Base-by-base conservation (phyloP, 2,888 invertebrate genomes). In the Mongoloraphidia duomilia region DNA sequence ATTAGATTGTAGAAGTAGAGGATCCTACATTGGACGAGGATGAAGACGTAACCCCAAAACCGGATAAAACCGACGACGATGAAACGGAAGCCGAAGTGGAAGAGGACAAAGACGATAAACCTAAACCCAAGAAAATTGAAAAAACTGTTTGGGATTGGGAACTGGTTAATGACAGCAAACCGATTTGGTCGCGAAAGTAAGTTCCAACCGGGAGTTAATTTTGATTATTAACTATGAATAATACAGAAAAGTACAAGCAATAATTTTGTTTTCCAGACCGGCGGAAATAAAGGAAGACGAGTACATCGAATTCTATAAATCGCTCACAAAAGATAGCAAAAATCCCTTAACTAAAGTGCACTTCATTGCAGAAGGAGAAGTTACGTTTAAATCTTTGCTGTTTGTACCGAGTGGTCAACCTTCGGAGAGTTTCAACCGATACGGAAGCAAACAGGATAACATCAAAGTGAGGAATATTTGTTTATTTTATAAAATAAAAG, bases 101-200 rank as follows among this genome's bases (percentile, higher is more conserved):
- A 60, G 84, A 84, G 52, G 82, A 80, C 13, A 76, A 80, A 8
- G 79, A 81, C 50, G 74, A 76, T 50, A 80, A 82, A 63, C 80
- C 84, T 39, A 89, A 90, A 67, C 88, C 87, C 14, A 93, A 91
- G 62, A 87, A 80, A 60, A 81, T 92, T 0, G 86, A 92, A 55
- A 95, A 95, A 67, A 98, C 97, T 0, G 80, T 92, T 33, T 97
- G 95, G 92, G 96, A 98, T 65, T 99, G 97, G 97, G 86, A 90
- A 65, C 72, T 93, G 38, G 77, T 97, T 64, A 98, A 98, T 68
- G 90, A 92, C 64, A 88, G 90, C 64, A 98, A 98, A 72, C 98
- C 98, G 13, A 91, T 99, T 65, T 98, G 98, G 98, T 95, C 95
- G 17, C 76, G 94, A 60, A 97, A 96, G 26, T 26, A 6, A 26